Evolutionary conservation across 1,140 invertebrate species (phyloP), one percentile per base, ranked within the genome.

Genomic region (Cataglyphis hispanica): DNA sequence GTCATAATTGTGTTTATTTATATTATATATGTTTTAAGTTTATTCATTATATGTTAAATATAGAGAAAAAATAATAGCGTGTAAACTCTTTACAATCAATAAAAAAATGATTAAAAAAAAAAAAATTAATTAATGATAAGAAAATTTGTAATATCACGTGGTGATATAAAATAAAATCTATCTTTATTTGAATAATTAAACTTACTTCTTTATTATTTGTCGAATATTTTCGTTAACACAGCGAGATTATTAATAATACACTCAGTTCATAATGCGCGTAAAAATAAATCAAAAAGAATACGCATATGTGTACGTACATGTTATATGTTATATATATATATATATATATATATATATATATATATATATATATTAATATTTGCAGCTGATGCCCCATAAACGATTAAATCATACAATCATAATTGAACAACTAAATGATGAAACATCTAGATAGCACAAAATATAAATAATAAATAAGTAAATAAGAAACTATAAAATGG

Each of bases 181-280:
- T 60, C 31, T 83, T 27, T 50, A 50, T 67, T 78, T 91, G 90
- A 92, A 94, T 87, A 92, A 92, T 92, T 94, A 93, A 93, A 93
- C 93, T 92, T 69, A 87, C 87, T 92, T 92, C 80, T 93, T 94
- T 94, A 94, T 93, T 94, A 90, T 93, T 93, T 85, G 86, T 89
- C 88, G 85, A 86, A 86, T 90, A 90, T 85, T 77, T 70, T 90
- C 78, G 69, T 91, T 92, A 92, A 94, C 91, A 94, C 86, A 93
- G 92, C 80, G 83, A 63, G 83, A 63, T 91, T 91, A 93, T 91
- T 69, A 91, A 74, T 91, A 69, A 84, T 92, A 93, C 91, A 93
- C 88, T 89, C 76, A 90, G 91, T 89, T 60, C 88, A 88, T 92
- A 91, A 84, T 93, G 85, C 86, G 87, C 86, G 92, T 89, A 90